A percentile compares a stretch with the other conserved stretches of the same genome.
These are phyloP conservation scores for Ariopsis seemanni DNA, from an alignment of 2,113 vertebrate species.

Conservation along the genomic window DNA sequence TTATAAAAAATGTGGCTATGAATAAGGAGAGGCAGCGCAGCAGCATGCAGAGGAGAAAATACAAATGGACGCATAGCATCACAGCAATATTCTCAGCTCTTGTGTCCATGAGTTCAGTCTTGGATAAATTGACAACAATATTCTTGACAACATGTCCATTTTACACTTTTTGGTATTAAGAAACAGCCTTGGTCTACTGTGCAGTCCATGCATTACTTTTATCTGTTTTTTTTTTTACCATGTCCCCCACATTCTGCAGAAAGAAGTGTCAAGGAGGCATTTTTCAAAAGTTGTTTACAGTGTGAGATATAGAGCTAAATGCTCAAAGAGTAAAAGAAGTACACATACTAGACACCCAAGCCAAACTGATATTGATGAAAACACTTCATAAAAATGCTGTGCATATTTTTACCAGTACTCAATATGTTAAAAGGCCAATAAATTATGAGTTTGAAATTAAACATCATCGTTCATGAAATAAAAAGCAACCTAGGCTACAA, in stretches of 20 bases:
- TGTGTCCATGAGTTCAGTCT: background rate
- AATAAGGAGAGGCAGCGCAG: background rate
- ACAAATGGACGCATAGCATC: background rate
- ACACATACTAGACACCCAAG: background rate
- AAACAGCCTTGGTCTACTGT: background rate
- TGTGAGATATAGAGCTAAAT: background rate
- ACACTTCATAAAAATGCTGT: background rate
- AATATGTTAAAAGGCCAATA: background rate
- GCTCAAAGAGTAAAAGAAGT: background rate
- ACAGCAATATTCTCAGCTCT: background rate
- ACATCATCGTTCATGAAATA: background rate
- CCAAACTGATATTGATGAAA: background rate
- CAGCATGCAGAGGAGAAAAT: background rate
- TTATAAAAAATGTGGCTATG: background rate
- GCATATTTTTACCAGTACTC: background rate
- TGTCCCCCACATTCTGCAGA: background rate
- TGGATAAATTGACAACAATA: background rate
- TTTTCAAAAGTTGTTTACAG: background rate
- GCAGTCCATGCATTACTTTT: background rate
- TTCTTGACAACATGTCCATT: background rate
- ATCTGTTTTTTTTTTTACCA: background rate
- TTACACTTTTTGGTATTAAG: background rate
- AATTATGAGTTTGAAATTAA: background rate
- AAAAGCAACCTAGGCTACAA: background rate
- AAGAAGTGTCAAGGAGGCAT: background rate